phyloP scores from a whole-genome alignment of 2,113 vertebrate species.

The Marmota monax region DNA sequence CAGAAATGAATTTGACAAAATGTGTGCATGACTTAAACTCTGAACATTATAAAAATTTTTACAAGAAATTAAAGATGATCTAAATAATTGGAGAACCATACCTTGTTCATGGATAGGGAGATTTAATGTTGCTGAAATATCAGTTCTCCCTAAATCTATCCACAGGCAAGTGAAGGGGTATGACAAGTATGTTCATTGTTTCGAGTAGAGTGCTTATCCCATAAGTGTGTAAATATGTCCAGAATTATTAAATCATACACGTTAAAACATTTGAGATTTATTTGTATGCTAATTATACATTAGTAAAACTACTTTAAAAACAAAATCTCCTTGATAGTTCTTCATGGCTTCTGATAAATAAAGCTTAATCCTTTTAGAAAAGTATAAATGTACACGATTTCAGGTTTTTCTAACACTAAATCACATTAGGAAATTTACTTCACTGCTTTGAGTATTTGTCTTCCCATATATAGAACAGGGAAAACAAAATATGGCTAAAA shows the following conservation, averaged over 20 bases:
- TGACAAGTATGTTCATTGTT: not conserved
- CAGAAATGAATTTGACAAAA: not conserved
- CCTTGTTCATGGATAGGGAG: not conserved
- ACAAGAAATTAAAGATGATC: not conserved
- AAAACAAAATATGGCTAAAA: not conserved
- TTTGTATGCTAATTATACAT: not conserved
- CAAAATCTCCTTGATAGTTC: not conserved
- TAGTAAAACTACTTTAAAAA: not conserved
- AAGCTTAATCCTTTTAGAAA: not conserved
- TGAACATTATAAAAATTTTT: not conserved
- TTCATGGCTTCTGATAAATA: not conserved
- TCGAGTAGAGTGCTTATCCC: not conserved
- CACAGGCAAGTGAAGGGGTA: not conserved
- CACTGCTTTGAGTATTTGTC: not conserved
- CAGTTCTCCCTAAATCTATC: not conserved
- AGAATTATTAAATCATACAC: not conserved
- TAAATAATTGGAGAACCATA: not conserved
- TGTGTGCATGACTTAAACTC: not conserved
- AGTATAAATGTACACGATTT: not conserved
- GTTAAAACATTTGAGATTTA: constrained; percentile 9
- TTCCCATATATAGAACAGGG: not conserved
- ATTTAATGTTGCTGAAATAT: not conserved
- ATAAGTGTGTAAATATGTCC: not conserved
- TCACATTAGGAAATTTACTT: not conserved
- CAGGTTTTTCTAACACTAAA: not conserved